Percentiles rank a stretch among this genome's conserved stretches.
Conservation (phyloP, 2,797 vertebrate species). For the Platyrinchus mystaceus region DNA sequence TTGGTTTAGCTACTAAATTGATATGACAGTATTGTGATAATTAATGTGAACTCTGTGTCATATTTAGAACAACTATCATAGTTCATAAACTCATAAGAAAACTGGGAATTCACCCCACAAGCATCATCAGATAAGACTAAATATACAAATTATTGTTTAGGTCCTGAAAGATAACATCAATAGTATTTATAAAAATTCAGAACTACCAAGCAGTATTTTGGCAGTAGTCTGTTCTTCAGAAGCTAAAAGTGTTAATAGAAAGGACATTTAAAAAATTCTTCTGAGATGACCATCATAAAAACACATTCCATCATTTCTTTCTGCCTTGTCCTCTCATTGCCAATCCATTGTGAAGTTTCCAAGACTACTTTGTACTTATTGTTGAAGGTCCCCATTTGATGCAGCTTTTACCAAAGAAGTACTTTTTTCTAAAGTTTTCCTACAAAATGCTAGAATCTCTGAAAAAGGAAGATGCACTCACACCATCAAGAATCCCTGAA, state of each 20-base stretch:
- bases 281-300: not conserved
- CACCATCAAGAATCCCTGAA: not conserved
- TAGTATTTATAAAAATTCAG: not conserved
- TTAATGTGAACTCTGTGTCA: not conserved
- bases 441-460: not conserved
- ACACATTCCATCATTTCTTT: not conserved
- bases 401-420: not conserved
- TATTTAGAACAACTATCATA: not conserved
- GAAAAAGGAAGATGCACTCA: not conserved
- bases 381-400: not conserved
- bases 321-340: not conserved
- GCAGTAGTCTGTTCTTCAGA: not conserved
- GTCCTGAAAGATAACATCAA: not conserved
- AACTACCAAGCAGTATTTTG: not conserved
- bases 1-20: not conserved
- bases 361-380: not conserved
- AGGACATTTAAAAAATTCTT: not conserved
- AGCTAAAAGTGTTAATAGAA: not conserved
- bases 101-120: not conserved
- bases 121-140: not conserved
- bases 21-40: not conserved
- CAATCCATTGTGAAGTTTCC: not conserved
- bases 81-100: not conserved
- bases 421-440: not conserved
- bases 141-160: not conserved